phyloP scores from a whole-genome alignment of 2,888 invertebrate species.

The Cheilosia vernalis region DNA sequence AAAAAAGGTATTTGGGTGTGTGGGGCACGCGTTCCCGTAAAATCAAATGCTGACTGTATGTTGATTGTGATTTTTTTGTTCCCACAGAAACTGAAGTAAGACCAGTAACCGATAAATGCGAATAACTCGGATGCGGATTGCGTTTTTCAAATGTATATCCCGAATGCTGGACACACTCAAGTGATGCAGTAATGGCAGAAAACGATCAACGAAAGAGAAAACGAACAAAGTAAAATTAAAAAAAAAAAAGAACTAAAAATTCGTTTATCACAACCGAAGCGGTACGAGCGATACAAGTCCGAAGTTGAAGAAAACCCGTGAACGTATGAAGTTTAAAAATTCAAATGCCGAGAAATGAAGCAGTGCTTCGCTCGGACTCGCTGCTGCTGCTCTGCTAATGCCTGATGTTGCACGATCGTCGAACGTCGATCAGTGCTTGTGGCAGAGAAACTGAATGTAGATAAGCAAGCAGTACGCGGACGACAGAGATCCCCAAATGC shows the following conservation, averaged over 20 bases:
- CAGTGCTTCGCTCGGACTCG: conserved; percentile 15
- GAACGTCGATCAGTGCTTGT: conserved; percentile 31
- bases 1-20: conserved; percentile 12
- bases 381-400: not conserved
- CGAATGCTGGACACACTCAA: not conserved
- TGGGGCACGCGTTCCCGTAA: conserved; percentile 27
- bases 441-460: conserved; percentile 37
- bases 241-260: conserved; percentile 34
- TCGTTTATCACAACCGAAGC: conserved; percentile 30
- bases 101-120: conserved; percentile 59
- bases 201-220: conserved; percentile 22
- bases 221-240: too few species aligned
- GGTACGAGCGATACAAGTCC: conserved; percentile 60
- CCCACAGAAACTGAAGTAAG: conserved; percentile 44
- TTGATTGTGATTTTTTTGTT: conserved; percentile 36
- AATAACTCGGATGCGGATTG: not conserved
- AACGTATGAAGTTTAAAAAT: conserved; percentile 72
- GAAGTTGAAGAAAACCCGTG: conserved; percentile 76
- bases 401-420: conserved; percentile 51
- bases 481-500: conserved; percentile 27
- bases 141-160: not conserved
- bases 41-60: conserved; percentile 48
- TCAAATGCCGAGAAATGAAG: conserved; percentile 40
- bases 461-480: not conserved
- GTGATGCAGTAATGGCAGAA: not conserved